Evolutionary conservation across 1,140 invertebrate genomes (phyloP).

Genomic region (Drosophila saltans): DNA sequence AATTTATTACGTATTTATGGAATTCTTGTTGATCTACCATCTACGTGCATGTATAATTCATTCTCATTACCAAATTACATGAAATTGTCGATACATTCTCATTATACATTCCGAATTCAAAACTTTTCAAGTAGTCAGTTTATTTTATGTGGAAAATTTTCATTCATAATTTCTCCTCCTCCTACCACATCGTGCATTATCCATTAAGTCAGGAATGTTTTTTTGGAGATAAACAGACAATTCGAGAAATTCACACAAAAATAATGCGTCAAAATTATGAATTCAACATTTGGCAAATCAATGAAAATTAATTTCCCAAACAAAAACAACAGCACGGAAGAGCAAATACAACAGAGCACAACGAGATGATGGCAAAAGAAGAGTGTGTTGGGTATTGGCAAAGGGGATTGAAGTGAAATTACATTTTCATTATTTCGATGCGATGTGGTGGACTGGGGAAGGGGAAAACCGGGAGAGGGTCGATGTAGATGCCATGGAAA

Average conservation of each 20-base stretch:
- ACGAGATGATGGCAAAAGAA: not conserved
- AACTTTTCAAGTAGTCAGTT: conserved; percentile 41
- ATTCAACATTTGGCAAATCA: conserved; percentile 81
- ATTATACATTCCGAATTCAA: conserved; percentile 39
- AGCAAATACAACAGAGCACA: conserved; percentile 29
- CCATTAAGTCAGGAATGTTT: conserved; percentile 61
- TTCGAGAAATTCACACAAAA: conserved; percentile 72
- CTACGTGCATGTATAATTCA: conserved; percentile 7
- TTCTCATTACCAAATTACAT: not conserved
- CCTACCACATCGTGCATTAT: conserved; percentile 55
- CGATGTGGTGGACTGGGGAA: conserved; percentile 12
- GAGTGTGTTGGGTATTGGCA: not conserved
- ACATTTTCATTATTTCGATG: conserved; percentile 76
- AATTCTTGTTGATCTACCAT: not conserved
- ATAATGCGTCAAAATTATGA: conserved; percentile 81
- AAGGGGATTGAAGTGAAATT: conserved; percentile 58
- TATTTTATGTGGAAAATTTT: conserved; percentile 64
- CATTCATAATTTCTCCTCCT: conserved; percentile 15
- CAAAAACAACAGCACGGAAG: conserved; percentile 51
- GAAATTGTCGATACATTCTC: conserved; percentile 13
- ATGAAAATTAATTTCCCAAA: conserved; percentile 79
- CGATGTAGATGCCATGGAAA: conserved; percentile 16
- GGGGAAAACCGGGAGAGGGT: conserved; percentile 4
- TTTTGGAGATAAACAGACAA: conserved; percentile 66
- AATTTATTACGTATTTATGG: not conserved